These are phyloP conservation scores for Reinhardtius hippoglossoides DNA, from an alignment of 2,113 vertebrate species.

Conservation along the genomic window DNA sequence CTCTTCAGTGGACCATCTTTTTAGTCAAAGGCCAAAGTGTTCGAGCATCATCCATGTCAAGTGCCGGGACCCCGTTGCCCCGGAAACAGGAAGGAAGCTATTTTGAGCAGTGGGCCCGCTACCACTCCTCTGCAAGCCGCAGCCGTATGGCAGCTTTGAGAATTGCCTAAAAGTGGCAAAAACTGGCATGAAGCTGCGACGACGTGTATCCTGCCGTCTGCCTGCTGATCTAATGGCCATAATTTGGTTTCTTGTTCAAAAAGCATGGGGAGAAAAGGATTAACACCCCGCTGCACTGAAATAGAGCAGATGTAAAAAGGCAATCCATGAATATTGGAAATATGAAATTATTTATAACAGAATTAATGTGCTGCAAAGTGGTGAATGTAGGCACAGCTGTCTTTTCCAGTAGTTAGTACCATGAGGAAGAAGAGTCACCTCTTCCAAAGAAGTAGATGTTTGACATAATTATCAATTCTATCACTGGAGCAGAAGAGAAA, in stretches of 20 bases:
- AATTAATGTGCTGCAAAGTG: neutral
- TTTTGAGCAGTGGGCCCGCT: slow-evolving; percentile 73
- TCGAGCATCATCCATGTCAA: slow-evolving; percentile 70
- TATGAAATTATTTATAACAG: neutral
- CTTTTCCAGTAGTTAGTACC: too few relatives aligned
- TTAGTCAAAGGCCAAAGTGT: slow-evolving; percentile 51
- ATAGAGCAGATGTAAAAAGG: neutral
- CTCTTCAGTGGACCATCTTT: slow-evolving; percentile 47
- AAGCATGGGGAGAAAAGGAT: neutral
- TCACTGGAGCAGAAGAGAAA: neutral
- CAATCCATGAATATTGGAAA: neutral
- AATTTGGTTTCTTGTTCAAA: neutral
- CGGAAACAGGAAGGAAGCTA: slow-evolving; percentile 80
- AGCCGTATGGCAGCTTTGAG: slow-evolving; percentile 34
- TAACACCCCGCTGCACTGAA: neutral
- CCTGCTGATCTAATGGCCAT: neutral
- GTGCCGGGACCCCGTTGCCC: slow-evolving; percentile 77
- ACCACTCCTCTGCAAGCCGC: slow-evolving; percentile 59
- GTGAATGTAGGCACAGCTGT: neutral
- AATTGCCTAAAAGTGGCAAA: slow-evolving; percentile 19
- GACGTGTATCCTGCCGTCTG: slow-evolving; percentile 15
- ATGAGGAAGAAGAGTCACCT: neutral
- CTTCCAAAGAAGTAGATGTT: neutral
- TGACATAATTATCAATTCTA: neutral
- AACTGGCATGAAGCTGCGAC: slow-evolving; percentile 25